Percentiles rank a stretch among this genome's conserved stretches.
Conservation (phyloP, 2,797 vertebrate genomes). For the Clarias fuscus region DNA sequence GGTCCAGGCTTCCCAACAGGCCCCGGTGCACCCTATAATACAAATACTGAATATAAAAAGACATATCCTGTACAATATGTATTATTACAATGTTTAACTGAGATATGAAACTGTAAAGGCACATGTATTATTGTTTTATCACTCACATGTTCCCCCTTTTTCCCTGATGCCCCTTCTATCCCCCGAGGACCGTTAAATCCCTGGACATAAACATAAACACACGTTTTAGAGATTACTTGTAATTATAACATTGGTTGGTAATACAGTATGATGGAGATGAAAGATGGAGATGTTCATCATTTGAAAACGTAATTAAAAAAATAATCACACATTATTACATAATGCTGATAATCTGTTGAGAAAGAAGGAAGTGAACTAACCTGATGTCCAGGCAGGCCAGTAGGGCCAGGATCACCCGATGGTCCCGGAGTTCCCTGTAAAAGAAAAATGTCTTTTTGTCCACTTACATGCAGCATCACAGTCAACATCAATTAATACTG, state of each 20-base stretch:
- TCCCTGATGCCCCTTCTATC: slow-evolving; percentile 69
- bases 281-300: not conserved
- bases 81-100: not conserved
- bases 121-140: not conserved
- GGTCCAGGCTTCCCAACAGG: slow-evolving; percentile 60
- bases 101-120: not conserved
- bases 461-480: not conserved
- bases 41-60: not conserved
- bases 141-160: slow-evolving; percentile 77
- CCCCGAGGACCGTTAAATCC: slow-evolving; percentile 71
- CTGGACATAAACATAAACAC: slow-evolving; percentile 57
- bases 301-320: not conserved
- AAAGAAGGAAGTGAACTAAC: slow-evolving; percentile 60
- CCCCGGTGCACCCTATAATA: slow-evolving; percentile 67
- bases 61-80: not conserved
- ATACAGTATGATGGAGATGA: not conserved
- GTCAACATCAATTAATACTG: not conserved
- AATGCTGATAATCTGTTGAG: not conserved
- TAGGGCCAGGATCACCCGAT: slow-evolving; percentile 65
- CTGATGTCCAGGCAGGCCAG: slow-evolving; percentile 77
- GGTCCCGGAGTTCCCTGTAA: slow-evolving; percentile 71
- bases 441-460: not conserved
- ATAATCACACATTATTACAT: not conserved
- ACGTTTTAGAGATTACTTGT: not conserved
- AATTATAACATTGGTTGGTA: not conserved